Conservation (phyloP, 1,140 invertebrate genomes). For the Ditylenchus dipsaci region DNA sequence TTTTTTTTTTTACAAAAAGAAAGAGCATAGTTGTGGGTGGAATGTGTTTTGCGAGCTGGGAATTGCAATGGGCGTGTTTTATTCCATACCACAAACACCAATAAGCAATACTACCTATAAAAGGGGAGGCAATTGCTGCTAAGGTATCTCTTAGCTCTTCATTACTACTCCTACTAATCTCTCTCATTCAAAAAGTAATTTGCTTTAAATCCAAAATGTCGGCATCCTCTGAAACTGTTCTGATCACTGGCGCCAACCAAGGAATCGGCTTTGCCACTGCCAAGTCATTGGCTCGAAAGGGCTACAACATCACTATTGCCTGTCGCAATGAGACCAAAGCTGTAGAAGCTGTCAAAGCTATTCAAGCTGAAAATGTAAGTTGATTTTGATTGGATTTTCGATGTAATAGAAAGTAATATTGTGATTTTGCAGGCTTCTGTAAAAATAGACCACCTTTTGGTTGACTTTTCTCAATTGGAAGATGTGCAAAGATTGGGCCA, state of each 20-base stretch:
- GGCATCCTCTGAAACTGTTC: neutral
- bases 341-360: slow-evolving; percentile 14
- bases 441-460: neutral
- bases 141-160: too few species aligned
- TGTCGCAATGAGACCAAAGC: slow-evolving; percentile 28
- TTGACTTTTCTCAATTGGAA: slow-evolving; percentile 20
- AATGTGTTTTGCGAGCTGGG: too few species aligned
- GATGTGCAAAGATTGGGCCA: slow-evolving; percentile 11
- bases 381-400: neutral
- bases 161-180: too few species aligned
- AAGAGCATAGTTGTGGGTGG: too few species aligned
- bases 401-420: too few species aligned
- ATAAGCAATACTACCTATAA: too few species aligned
- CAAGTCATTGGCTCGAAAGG: slow-evolving; percentile 22
- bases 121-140: too few species aligned
- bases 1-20: too few species aligned
- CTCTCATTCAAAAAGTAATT: too few species aligned
- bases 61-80: too few species aligned
- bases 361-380: neutral
- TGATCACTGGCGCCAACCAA: slow-evolving; percentile 37
- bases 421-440: slow-evolving; percentile 2
- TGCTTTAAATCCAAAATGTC: too few species aligned
- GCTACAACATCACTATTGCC: slow-evolving; percentile 34
- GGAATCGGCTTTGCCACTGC: slow-evolving; percentile 33
- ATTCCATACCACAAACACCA: too few species aligned